Evolutionary conservation across 2,888 invertebrate species (phyloP), one percentile per base, ranked within the genome.

Genomic region (Sinotaia quadrata): DNA sequence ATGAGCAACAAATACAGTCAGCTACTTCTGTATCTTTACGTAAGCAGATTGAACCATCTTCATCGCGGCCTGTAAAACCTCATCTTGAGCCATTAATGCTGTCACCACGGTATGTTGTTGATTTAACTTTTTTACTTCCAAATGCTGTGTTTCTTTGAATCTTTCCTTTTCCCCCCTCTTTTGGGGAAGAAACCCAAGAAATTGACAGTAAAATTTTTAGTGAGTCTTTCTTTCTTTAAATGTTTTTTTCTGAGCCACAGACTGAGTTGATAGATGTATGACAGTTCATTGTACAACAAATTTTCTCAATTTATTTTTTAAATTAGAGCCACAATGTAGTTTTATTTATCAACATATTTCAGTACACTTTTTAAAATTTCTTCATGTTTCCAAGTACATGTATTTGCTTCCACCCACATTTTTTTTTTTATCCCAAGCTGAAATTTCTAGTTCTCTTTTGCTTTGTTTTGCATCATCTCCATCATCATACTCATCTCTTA

Each of bases 61-160:
- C 68, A 21, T 61, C 62, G 36, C 24, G 58, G 2, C 37, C 57
- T 18, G 89, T 80, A 87, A 89, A 85, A 72, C 90, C 90, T 36
- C 84, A 87, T 61, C 74, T 88, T 67, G 87, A 88, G 58, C 88
- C 88, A 1, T 77, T 88, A 29, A 87, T 88, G 36, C 80, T 88
- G 31, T 88, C 88, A 49, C 88, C 88, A 63, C 84, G 88, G 88
- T 88, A 81, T 75, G 83, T 59, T 59, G 15, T 29, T 60, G 24
- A 31, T 60, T 18, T 60, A 47, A n/a, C 37, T 37, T 15, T 47
- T 21, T 31, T 31, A 31, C n/a, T n/a, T 58, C n/a, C n/a, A n/a
- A n/a, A n/a, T n/a, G n/a, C n/a, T n/a, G n/a, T n/a, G n/a, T n/a
- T n/a, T n/a, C n/a, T n/a, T n/a, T n/a, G n/a, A n/a, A n/a, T n/a